These are phyloP conservation scores for Notarius quadriscutis DNA, from an alignment of 2,113 vertebrate species.

Conservation along the genomic window DNA sequence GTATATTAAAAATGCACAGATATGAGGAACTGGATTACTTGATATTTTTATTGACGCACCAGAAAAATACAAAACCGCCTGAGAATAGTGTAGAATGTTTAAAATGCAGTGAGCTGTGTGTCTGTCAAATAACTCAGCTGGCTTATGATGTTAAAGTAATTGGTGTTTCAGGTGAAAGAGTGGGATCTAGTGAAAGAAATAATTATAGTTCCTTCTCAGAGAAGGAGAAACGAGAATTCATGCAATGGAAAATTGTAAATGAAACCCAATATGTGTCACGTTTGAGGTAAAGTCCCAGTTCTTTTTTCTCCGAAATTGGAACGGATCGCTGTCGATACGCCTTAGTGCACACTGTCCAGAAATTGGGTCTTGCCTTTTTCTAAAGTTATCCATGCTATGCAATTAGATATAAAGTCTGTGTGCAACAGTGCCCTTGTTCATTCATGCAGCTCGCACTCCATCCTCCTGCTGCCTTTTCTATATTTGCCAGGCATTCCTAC, in stretches of 20 bases:
- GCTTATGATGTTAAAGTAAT: neutral
- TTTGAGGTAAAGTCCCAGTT: neutral
- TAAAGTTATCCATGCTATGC: conserved; percentile 6
- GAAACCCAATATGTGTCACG: neutral
- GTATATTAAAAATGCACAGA: neutral
- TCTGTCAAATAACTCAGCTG: conserved; percentile 6
- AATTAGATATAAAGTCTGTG: conserved; percentile 11
- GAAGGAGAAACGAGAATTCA: neutral
- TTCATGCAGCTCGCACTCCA: conserved; percentile 16
- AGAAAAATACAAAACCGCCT: neutral
- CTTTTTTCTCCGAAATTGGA: neutral
- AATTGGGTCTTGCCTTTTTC: conserved; percentile 1
- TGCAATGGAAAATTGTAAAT: conserved; percentile 14
- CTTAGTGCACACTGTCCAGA: neutral
- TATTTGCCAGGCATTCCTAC: conserved; percentile 66
- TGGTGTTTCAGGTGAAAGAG: neutral
- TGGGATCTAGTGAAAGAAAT: conserved; percentile 2
- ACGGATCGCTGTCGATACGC: neutral
- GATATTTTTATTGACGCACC: neutral
- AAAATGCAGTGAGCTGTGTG: neutral
- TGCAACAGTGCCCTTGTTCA: conserved; percentile 9
- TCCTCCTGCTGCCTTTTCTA: conserved; percentile 54
- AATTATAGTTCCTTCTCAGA: neutral
- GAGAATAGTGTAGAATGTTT: neutral
- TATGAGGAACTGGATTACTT: neutral